phyloP scores from a whole-genome alignment of 2,888 invertebrate species.

The Pegoplata infirma region DNA sequence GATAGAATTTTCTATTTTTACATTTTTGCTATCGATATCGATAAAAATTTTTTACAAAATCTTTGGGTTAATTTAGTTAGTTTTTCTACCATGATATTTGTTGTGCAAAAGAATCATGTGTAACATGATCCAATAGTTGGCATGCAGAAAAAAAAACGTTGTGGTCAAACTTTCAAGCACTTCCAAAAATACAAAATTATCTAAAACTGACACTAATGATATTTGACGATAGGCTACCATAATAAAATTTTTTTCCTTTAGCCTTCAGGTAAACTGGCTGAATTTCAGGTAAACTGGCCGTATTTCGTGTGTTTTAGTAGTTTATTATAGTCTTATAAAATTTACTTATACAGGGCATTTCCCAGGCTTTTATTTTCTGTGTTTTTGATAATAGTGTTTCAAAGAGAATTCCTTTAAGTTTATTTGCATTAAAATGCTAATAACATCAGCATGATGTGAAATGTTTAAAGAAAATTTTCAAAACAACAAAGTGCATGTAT shows the following conservation, averaged over 20 bases:
- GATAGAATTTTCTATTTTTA: no score
- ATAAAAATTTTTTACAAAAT: no score
- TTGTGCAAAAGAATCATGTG: neutral
- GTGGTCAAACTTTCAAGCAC: conserved; percentile 13
- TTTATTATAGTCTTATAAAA: conserved; percentile 19
- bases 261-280: conserved; percentile 28
- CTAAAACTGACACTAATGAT: conserved; percentile 51
- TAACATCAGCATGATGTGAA: conserved; percentile 53
- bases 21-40: no score
- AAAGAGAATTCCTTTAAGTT: conserved; percentile 45
- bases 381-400: conserved; percentile 46
- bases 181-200: neutral
- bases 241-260: conserved; percentile 20
- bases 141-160: neutral
- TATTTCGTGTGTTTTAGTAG: neutral
- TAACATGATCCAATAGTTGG: neutral
- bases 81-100: neutral
- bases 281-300: neutral
- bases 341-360: conserved; percentile 53
- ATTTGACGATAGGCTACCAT: conserved; percentile 32
- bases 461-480: conserved; percentile 32
- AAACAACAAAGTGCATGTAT: no score
- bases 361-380: no score
- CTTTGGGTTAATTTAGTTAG: neutral
- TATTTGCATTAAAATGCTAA: conserved; percentile 64